Base-by-base conservation (phyloP, 92 coral and sea anemone species). In the Paragorgia papillata region DNA sequence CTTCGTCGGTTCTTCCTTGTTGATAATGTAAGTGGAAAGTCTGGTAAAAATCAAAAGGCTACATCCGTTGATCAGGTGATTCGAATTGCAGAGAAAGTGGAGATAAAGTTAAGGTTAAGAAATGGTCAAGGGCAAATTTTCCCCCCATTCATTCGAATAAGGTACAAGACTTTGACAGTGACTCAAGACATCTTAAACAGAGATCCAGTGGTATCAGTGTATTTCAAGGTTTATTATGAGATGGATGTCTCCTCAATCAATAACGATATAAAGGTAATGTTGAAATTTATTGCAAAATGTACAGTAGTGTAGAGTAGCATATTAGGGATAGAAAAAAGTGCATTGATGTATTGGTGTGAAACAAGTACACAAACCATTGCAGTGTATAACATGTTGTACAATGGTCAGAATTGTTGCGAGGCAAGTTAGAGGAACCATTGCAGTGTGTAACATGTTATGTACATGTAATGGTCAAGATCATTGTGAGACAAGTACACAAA, bases 101-200 rank as follows among this genome's bases (percentile, higher is more conserved):
- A 91, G 70, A 13, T 93, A 19, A 62, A 50, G 17, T 64, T 93
- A 22, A 82, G 91, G 43, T 26, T 93, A 34, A 85, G 97, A n/a
- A 85, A 96, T 53, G 83, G 86, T n/a, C 73, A 93, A 46, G 97
- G 97, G 8, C 88, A 93, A 62, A 93, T 93, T 40, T 90, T 83
- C 33, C 97, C 97, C 2, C 97, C 97, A 0, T 68, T 82, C 66
- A 31, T 93, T 12, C 84, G 82, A 54, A 58, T 93, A 21, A 88
- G 80, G 51, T 93, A 93, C 48, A 85, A 73, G 26, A 80, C 94
- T 48, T 61, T 84, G 57, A 92, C 86, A 62, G 82, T 93, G 19
- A 81, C 82, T 21, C 89, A 93, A 43, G 82, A 82, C 31, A 90
- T 78, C 14, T 73, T 70, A 9, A 80, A 76, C 28, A 79, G 74